Conservation (phyloP, 2,113 vertebrate genomes). For the Sinocyclocheilus grahami region DNA sequence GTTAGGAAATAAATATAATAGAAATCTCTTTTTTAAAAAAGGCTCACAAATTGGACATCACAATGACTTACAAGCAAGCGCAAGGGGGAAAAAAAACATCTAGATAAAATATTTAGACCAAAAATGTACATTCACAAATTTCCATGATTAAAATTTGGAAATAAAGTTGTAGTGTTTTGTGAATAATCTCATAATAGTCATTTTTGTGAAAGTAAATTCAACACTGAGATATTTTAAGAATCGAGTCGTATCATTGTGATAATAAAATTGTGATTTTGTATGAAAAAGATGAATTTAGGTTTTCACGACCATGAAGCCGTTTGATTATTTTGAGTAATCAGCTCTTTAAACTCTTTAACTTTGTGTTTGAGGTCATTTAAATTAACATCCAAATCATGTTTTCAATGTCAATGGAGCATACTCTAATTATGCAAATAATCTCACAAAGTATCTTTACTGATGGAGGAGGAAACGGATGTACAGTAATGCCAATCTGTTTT, state of each 20-base stretch:
- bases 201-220: too few species aligned
- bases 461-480: not conserved
- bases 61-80: not conserved
- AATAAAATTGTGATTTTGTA: not conserved
- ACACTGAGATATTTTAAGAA: not conserved
- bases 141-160: not conserved
- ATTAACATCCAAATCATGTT: not conserved
- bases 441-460: not conserved
- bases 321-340: not conserved
- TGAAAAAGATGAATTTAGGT: not conserved
- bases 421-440: slow-evolving; percentile 29
- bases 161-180: not conserved
- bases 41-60: not conserved
- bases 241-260: not conserved
- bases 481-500: too few species aligned
- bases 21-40: too few species aligned
- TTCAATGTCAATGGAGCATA: not conserved
- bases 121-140: not conserved
- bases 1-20: not conserved
- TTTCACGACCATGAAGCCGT: not conserved
- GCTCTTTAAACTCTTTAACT: not conserved
- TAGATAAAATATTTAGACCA: not conserved
- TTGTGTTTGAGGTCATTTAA: not conserved
- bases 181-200: too few species aligned
- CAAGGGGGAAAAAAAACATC: too few species aligned